Evolutionary conservation across 2,113 vertebrate species (phyloP).

Genomic region (Coptodon rendalli): DNA sequence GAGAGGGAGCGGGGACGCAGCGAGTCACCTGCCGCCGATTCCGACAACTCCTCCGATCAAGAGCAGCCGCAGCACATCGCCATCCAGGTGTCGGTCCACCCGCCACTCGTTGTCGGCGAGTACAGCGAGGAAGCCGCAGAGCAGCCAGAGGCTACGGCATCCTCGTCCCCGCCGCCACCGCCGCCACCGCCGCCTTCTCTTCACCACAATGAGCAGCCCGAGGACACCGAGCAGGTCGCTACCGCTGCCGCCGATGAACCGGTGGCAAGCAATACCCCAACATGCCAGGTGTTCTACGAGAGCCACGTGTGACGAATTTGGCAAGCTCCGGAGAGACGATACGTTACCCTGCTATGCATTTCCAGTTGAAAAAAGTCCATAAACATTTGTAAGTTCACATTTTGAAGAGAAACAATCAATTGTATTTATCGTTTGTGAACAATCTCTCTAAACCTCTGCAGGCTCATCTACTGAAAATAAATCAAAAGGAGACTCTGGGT

Average conservation of each 20-base stretch:
- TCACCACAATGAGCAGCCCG: constrained; percentile 1
- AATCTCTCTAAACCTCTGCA: neutral
- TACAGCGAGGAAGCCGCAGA: constrained; percentile 66
- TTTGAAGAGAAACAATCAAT: constrained; percentile 6
- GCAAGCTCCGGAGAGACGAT: neutral
- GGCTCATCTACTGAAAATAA: neutral
- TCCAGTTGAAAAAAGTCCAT: constrained; percentile 28
- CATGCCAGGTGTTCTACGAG: constrained; percentile 84
- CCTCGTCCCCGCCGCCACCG: neutral
- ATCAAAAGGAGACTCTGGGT: neutral
- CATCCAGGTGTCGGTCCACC: constrained; percentile 94
- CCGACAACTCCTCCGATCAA: constrained; percentile 85
- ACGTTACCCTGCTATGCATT: constrained; percentile 57
- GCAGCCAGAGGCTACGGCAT: constrained; percentile 51
- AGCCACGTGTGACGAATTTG: constrained; percentile 85
- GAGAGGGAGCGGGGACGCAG: constrained; percentile 78
- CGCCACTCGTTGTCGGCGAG: constrained; percentile 64
- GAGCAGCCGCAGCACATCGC: constrained; percentile 93
- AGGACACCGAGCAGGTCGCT: neutral
- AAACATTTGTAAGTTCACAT: constrained; percentile 1
- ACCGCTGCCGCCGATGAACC: rapidly evolving
- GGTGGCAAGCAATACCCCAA: constrained; percentile 28
- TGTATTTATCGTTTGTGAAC: neutral
- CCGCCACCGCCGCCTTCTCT: neutral
- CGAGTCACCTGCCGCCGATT: constrained; percentile 84